Evolutionary conservation across 37 sponge, comb jelly and placozoan species (phyloP).

Genomic region (Cliona cf. orientalis): DNA sequence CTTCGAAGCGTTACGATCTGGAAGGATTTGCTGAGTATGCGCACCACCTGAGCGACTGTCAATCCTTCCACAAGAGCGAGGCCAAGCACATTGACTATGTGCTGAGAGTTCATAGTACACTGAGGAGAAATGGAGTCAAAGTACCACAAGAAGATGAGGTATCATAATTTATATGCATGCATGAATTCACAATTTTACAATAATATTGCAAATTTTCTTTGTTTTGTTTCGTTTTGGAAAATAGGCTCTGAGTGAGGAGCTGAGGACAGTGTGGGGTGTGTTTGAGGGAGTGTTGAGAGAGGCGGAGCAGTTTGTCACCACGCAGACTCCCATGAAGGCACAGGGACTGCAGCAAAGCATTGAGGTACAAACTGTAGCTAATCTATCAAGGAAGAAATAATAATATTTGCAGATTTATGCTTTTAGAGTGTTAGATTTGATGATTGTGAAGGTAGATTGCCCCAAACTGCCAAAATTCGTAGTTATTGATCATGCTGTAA

Average conservation of each 20-base stretch:
- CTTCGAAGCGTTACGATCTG: conserved; percentile 66
- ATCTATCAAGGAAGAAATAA: background rate
- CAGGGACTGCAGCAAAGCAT: conserved; percentile 77
- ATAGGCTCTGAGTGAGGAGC: conserved; percentile 29
- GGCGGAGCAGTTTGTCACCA: conserved; percentile 60
- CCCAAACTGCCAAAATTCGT: too few relatives aligned
- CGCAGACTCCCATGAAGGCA: conserved; percentile 74
- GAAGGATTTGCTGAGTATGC: conserved; percentile 74
- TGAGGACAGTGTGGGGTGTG: conserved; percentile 36
- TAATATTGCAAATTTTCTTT: background rate
- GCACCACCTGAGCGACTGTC: conserved; percentile 31
- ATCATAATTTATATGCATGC: background rate
- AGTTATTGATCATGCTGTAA: conserved; percentile 17
- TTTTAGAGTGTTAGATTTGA: background rate
- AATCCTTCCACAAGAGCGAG: conserved; percentile 15
- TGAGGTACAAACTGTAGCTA: too few relatives aligned
- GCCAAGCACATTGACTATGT: conserved; percentile 20
- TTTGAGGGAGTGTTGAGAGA: conserved; percentile 46
- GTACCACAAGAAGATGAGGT: conserved; percentile 36
- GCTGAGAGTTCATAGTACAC: conserved; percentile 1
- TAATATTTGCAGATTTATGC: background rate
- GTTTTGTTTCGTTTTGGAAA: background rate
- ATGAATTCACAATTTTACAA: background rate
- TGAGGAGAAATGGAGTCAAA: conserved; percentile 2
- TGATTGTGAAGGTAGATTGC: too few relatives aligned